A percentile compares a stretch with the other conserved stretches of the same genome.
Conservation (phyloP, 64 coral and sea anemone species). For the Exaiptasia diaphana region DNA sequence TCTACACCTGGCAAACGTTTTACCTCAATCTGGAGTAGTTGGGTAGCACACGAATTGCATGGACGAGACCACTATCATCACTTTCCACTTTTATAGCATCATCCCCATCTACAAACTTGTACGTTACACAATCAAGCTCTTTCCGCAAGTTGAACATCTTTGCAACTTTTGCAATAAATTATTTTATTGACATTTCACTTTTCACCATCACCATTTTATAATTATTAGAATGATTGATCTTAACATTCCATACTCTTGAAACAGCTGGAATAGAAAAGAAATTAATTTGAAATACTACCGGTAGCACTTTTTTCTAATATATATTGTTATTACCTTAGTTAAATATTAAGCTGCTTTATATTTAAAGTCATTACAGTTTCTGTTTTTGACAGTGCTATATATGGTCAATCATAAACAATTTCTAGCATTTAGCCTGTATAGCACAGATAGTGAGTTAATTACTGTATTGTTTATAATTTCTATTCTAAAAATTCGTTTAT, state of each 20-base stretch:
- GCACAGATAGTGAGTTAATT: too few relatives aligned
- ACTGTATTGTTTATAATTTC: too few relatives aligned
- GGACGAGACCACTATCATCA: conserved; percentile 17
- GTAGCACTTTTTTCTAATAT: not conserved
- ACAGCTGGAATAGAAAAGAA: not conserved
- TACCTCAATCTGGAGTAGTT: conserved; percentile 37
- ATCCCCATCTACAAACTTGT: conserved; percentile 17
- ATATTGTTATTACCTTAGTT: not conserved
- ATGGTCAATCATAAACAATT: not conserved
- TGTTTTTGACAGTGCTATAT: not conserved
- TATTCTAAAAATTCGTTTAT: too few relatives aligned
- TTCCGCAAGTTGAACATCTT: conserved; percentile 14
- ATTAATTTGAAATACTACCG: not conserved
- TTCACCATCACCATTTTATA: conserved; percentile 51
- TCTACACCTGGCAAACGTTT: not conserved
- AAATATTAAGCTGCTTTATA: too few relatives aligned
- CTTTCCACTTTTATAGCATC: conserved; percentile 37
- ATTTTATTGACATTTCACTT: conserved; percentile 35
- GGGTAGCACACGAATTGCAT: conserved; percentile 13
- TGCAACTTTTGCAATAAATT: conserved; percentile 41
- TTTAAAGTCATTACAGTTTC: too few relatives aligned
- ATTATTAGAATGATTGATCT: conserved; percentile 22
- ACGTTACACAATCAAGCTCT: conserved; percentile 51
- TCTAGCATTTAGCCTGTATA: not conserved
- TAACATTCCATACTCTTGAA: conserved; percentile 23